A percentile compares a stretch with the other conserved stretches of the same genome.
These are phyloP conservation scores for Meriones psammophilus DNA, from an alignment of 2,797 vertebrate species.

Conservation along the genomic window DNA sequence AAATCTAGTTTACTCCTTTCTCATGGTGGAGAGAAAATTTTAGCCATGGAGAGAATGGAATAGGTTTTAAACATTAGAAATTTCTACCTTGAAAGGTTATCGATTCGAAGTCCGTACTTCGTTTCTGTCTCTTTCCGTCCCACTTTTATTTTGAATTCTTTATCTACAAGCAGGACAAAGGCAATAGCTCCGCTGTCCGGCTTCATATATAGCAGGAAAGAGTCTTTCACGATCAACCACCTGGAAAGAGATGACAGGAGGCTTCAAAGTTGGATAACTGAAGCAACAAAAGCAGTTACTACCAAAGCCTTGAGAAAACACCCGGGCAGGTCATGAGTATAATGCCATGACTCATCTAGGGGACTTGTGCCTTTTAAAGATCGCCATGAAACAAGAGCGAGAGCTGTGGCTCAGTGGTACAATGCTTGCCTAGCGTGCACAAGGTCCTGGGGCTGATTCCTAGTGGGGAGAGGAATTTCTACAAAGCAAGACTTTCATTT, in stretches of 20 bases:
- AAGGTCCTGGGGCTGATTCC: background rate
- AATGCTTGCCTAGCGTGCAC: background rate
- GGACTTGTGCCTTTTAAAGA: conserved; percentile 5
- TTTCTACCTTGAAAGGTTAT: conserved; percentile 95
- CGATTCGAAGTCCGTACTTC: conserved; percentile 94
- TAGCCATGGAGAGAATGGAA: background rate
- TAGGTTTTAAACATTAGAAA: conserved; percentile 45
- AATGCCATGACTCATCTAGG: background rate
- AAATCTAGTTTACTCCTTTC: conserved; percentile 27
- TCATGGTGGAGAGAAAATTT: conserved; percentile 7
- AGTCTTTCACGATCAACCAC: conserved; percentile 98
- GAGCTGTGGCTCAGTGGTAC: fast-evolving
- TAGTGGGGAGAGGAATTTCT: background rate
- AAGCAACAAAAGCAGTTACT: conserved; percentile 7
- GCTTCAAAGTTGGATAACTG: background rate
- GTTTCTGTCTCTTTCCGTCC: conserved; percentile 97
- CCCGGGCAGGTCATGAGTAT: background rate
- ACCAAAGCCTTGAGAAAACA: conserved; percentile 6
- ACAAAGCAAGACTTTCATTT: background rate
- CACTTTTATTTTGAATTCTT: conserved; percentile 96
- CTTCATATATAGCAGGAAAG: conserved; percentile 97
- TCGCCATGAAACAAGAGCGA: background rate
- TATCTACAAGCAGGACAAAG: conserved; percentile 96
- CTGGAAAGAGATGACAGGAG: conserved; percentile 84
- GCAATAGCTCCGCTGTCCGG: conserved; percentile 94